These are phyloP conservation scores for Natrix natrix DNA, from an alignment of 2,797 vertebrate genomes.

Conservation along the genomic window DNA sequence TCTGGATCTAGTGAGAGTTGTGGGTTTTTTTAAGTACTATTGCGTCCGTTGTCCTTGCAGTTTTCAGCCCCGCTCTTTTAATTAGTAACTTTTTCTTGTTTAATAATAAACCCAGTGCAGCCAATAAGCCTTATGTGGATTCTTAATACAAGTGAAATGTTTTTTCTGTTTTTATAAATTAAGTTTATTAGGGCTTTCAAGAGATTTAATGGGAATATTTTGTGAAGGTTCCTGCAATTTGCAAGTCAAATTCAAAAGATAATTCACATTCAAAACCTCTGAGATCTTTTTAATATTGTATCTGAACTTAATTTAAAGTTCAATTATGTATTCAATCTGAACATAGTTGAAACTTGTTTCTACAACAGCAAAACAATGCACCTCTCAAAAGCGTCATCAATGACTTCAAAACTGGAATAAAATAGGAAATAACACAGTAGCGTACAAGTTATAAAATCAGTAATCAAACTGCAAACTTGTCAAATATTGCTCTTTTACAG, in stretches of 20 bases:
- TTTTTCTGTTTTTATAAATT: neutral
- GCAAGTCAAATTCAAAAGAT: neutral
- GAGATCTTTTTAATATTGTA: neutral
- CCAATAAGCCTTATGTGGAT: neutral
- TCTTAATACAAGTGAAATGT: neutral
- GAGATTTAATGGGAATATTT: constrained; percentile 4
- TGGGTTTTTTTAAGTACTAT: neutral
- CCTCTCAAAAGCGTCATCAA: neutral
- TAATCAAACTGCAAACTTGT: neutral
- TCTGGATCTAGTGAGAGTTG: neutral
- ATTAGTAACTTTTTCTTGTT: constrained; percentile 23
- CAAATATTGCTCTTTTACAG: neutral
- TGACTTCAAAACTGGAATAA: neutral
- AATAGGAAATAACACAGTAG: neutral
- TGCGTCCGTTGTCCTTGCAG: neutral
- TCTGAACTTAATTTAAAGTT: constrained; percentile 7
- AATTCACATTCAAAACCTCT: neutral
- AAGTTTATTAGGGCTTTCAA: neutral
- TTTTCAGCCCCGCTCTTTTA: neutral
- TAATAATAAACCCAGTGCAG: constrained; percentile 5
- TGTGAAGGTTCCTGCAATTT: neutral
- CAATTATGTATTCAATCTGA: neutral
- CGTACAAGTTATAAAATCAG: neutral
- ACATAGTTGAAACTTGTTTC: neutral
- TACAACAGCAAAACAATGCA: neutral